A percentile compares a stretch with the other conserved stretches of the same genome.
Conservation (phyloP, 2,797 vertebrate genomes). For the Enteromius mattozi region DNA sequence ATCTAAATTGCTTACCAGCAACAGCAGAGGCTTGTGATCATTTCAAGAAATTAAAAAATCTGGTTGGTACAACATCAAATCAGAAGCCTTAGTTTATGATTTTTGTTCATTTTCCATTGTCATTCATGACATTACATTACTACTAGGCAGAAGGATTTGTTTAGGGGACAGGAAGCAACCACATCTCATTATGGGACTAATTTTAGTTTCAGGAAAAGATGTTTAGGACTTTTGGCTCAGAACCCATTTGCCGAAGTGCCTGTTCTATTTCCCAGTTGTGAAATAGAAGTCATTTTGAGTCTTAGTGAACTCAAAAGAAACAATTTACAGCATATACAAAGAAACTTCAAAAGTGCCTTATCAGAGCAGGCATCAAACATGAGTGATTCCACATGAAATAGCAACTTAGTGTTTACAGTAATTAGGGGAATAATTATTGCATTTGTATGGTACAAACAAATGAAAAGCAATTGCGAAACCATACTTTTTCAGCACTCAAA, state of each 20-base stretch:
- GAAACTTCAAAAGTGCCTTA: slow-evolving; percentile 86
- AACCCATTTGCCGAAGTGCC: slow-evolving; percentile 75
- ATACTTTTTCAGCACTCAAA: slow-evolving; percentile 44
- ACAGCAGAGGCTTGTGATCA: neutral
- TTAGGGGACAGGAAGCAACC: slow-evolving; percentile 80
- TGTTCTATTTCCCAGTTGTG: slow-evolving; percentile 76
- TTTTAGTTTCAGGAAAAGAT: slow-evolving; percentile 84
- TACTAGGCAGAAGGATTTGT: slow-evolving; percentile 76
- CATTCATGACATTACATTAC: slow-evolving; percentile 61
- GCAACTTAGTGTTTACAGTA: slow-evolving; percentile 83
- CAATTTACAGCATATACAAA: slow-evolving; percentile 83
- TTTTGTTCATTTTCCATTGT: slow-evolving; percentile 38
- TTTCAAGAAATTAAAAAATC: neutral
- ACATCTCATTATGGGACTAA: slow-evolving; percentile 82
- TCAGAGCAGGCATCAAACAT: slow-evolving; percentile 81
- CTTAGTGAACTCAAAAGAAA: slow-evolving; percentile 83
- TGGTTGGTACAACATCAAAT: neutral
- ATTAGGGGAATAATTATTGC: slow-evolving; percentile 85
- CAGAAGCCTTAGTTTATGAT: slow-evolving; percentile 11
- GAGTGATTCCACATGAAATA: slow-evolving; percentile 88
- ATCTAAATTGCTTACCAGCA: neutral
- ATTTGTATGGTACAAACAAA: slow-evolving; percentile 86
- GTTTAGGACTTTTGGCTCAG: slow-evolving; percentile 79
- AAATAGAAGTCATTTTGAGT: slow-evolving; percentile 81
- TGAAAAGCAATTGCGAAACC: slow-evolving; percentile 72